Evolutionary conservation across 2,113 vertebrate species (phyloP), one percentile per base, ranked within the genome.

Genomic region (Heterocephalus glaber): DNA sequence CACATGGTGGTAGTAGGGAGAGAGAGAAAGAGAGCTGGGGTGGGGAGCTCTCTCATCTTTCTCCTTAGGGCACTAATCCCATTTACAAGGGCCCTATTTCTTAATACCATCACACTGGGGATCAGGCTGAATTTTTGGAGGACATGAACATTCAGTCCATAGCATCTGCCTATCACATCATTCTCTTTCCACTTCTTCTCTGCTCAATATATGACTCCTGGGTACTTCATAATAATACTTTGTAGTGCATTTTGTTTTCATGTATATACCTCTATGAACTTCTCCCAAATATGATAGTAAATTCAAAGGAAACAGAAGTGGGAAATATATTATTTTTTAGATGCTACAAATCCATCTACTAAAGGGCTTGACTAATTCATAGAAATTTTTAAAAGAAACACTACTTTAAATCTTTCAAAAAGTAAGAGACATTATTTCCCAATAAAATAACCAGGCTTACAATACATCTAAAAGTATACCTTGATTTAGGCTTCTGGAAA

Each of bases 341-440:
- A 63, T 89, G 65, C 52, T 47, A 56, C 54, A 77, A 77, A 89
- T 44, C 13, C 66, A 58, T n/a, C 20, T 44, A n/a, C 47, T 26
- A 82, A 92, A 89, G 14, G 70, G 22, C 28, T 81, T 54, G 63
- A 70, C 33, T 38, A 93, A 89, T 35, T 76, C 68, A 87, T 30
- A 65, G 47, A 82, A 76, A 74, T 7, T 74, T 58, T 82, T 10
- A 38, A 60, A 83, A 65, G n/a, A 89, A 94, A 89, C n/a, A 70
- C 30, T 92, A 7, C 2, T 66, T 65, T 79, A 95, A 89, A 76
- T 87, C 49, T 88, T 93, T 92, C 7, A 30, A 60, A 85, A 86
- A 58, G 4, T 52, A 54, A 84, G 90, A 58, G 49, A 28, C 0
- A 8, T 28, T 63, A 17, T 87, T 4, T 41, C 41, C 7, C 38